Percentiles rank a stretch among this genome's conserved stretches.
These are phyloP conservation scores for Germaria angustata DNA, from an alignment of 2,888 invertebrate species.

Conservation along the genomic window DNA sequence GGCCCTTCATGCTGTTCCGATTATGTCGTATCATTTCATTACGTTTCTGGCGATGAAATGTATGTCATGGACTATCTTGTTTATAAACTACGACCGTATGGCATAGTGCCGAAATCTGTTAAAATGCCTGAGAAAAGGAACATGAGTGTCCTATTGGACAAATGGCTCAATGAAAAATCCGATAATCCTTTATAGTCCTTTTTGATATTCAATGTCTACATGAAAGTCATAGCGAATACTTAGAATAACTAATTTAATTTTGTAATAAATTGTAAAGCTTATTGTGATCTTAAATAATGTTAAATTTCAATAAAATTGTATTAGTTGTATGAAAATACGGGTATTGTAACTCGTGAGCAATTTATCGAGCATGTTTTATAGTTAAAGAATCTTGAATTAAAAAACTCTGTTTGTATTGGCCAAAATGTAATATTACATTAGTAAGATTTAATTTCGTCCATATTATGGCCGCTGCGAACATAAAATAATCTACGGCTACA, in stretches of 20 bases:
- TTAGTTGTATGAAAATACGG: no score
- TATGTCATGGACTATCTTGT: slow-evolving; percentile 96
- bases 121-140: slow-evolving; percentile 67
- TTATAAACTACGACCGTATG: slow-evolving; percentile 92
- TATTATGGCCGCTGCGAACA: no score
- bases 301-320: background rate
- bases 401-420: no score
- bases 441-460: no score
- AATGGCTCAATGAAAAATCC: slow-evolving; percentile 68
- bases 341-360: no score
- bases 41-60: slow-evolving; percentile 94
- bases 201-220: background rate
- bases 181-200: slow-evolving; percentile 66
- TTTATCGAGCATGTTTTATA: no score
- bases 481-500: no score
- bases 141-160: slow-evolving; percentile 65
- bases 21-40: slow-evolving; percentile 96
- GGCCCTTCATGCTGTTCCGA: slow-evolving; percentile 95
- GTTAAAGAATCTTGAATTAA: no score
- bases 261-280: slow-evolving; percentile 23
- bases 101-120: slow-evolving; percentile 73
- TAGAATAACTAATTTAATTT: background rate
- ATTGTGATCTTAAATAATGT: slow-evolving; percentile 43
- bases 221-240: background rate
- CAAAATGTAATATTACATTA: no score